Evolutionary conservation across 2,797 vertebrate genomes (phyloP), one percentile per base, ranked within the genome.

Genomic region (Enteromius unitaeniatus): DNA sequence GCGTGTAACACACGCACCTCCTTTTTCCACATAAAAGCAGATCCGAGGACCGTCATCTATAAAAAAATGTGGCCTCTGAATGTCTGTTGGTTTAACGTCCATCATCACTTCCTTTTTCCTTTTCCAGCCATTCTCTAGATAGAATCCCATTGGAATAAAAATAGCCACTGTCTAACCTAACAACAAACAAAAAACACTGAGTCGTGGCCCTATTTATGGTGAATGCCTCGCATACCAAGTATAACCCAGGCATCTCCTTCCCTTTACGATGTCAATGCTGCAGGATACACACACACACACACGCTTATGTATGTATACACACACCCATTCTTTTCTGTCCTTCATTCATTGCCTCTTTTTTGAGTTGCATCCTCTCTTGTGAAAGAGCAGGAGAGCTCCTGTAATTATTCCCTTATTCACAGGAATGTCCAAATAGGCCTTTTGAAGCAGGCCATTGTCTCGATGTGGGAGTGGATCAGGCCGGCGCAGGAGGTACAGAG

Each of bases 371-470:
- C 92, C 92, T 92, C 86, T 92, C 87, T 85, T 86, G 87, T 89
- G 91, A 89, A 90, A 87, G 90, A 89, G 86, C 85, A 91, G 88
- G 85, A 87, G 81, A 91, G 91, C 79, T 90, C 92, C 94, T 93
- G 92, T 93, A 93, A 94, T 92, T 93, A 92, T 92, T 88, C 88
- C 85, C 80, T 88, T 86, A 45, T 85, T 89, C 88, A 87, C 89
- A 91, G 88, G 91, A 94, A 95, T 92, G 91, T 93, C 91, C 86
- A 91, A 89, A 88, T 51, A 26, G 53, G 64, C n/a, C 89, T 89
- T 93, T 79, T 94, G 91, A 94, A 93, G 93, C 93, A 88, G 84
- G 69, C 92, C 89, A 93, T 94, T 94, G 94, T 95, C 88, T 91
- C 88, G 87, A 91, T 80, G 84, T 89, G 86, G 88, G 91, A 92